These are phyloP conservation scores for Theretra japonica DNA, from an alignment of 2,888 invertebrate genomes.

Conservation along the genomic window DNA sequence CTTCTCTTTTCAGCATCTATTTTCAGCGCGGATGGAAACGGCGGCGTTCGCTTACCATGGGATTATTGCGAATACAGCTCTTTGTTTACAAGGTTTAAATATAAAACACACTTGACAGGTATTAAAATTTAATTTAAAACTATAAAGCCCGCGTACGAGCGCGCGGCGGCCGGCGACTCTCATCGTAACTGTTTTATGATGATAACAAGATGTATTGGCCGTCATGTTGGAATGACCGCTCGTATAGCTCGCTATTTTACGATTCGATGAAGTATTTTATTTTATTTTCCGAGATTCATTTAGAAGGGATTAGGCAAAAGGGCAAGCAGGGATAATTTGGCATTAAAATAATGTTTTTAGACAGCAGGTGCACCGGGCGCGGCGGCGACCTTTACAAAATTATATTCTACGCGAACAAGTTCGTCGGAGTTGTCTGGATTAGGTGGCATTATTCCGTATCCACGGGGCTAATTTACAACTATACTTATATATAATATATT, in stretches of 20 bases:
- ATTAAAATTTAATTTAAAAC: constrained; percentile 32
- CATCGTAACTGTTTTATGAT: constrained; percentile 66
- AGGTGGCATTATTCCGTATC: constrained; percentile 37
- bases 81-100: constrained; percentile 10
- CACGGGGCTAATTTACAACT: constrained; percentile 33
- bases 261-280: constrained; percentile 22
- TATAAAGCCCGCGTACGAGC: constrained; percentile 39
- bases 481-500: constrained; percentile 13
- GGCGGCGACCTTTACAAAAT: constrained; percentile 42
- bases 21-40: background rate
- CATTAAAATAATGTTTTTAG: constrained; percentile 42
- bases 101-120: constrained; percentile 26
- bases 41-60: background rate
- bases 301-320: constrained; percentile 39
- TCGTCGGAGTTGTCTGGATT: constrained; percentile 37
- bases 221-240: constrained; percentile 26
- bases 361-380: constrained; percentile 42
- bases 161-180: constrained; percentile 41
- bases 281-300: constrained; percentile 37
- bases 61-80: constrained; percentile 10
- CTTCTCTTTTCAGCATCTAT: background rate
- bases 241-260: constrained; percentile 7
- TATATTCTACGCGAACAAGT: constrained; percentile 38
- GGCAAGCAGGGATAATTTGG: constrained; percentile 38
- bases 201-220: constrained; percentile 53